phyloP scores from a whole-genome alignment of 1,140 invertebrate species.

The Zaprionus davidi region DNA sequence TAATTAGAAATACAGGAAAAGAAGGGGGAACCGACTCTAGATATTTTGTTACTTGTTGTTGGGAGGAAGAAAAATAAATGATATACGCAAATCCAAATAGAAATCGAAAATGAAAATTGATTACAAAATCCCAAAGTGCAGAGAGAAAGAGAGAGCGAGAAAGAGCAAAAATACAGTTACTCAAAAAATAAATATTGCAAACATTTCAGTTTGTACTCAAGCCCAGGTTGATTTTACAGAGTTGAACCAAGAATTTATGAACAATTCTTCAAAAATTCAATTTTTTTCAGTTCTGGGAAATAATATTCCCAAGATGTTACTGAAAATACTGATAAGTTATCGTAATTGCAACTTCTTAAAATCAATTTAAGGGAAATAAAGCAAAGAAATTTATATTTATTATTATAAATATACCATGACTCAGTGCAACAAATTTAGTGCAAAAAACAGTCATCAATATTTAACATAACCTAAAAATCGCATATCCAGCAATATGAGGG shows the following conservation, averaged over 20 bases:
- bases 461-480: not conserved
- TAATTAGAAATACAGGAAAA: slow-evolving; percentile 55
- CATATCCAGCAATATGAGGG: not conserved
- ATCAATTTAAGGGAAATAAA: not conserved
- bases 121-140: not conserved
- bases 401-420: not conserved
- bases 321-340: not conserved
- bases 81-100: slow-evolving; percentile 3
- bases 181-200: not conserved
- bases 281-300: too few species aligned
- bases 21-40: not conserved
- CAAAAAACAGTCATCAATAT: not conserved
- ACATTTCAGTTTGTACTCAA: too few species aligned
- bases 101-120: slow-evolving; percentile 1
- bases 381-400: too few species aligned
- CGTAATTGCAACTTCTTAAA: not conserved
- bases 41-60: not conserved
- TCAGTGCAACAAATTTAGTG: not conserved
- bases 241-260: not conserved
- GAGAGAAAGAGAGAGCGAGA: not conserved
- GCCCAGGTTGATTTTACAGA: not conserved
- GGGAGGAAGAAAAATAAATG: slow-evolving; percentile 12
- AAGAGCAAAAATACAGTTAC: not conserved
- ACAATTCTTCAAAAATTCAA: not conserved
- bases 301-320: not conserved